phyloP scores from a whole-genome alignment of 2,797 vertebrate genomes.

The Lutjanus argentimaculatus region DNA sequence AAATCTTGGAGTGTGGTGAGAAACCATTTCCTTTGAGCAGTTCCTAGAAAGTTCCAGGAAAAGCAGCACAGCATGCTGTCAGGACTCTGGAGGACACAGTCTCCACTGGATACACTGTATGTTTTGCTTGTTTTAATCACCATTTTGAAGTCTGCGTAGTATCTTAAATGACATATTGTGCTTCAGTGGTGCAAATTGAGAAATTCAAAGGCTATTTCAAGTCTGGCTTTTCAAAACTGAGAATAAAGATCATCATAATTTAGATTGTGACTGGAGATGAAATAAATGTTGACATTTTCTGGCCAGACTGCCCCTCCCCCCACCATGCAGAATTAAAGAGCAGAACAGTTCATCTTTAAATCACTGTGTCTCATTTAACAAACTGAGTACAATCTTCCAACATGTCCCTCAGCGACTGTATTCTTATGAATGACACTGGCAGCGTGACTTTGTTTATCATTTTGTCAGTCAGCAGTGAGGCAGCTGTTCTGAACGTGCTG shows the following conservation, averaged over 20 bases:
- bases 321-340: too few species aligned
- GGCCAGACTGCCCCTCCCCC: too few species aligned
- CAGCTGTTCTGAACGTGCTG: constrained; percentile 1
- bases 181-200: too few species aligned
- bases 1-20: neutral
- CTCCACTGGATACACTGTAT: too few species aligned
- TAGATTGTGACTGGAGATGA: too few species aligned
- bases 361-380: neutral
- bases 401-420: neutral
- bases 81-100: neutral
- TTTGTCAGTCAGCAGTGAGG: neutral
- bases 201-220: too few species aligned
- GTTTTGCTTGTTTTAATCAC: too few species aligned
- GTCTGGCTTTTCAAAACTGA: too few species aligned
- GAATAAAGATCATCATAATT: too few species aligned
- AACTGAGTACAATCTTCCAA: neutral
- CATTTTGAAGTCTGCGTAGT: too few species aligned
- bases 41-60: constrained; percentile 7
- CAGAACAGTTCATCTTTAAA: neutral
- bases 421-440: neutral
- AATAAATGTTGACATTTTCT: too few species aligned
- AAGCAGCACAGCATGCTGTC: neutral
- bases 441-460: neutral
- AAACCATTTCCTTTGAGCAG: neutral
- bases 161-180: too few species aligned